phyloP scores from a whole-genome alignment of 2,797 vertebrate species.

The Myripristis murdjan region DNA sequence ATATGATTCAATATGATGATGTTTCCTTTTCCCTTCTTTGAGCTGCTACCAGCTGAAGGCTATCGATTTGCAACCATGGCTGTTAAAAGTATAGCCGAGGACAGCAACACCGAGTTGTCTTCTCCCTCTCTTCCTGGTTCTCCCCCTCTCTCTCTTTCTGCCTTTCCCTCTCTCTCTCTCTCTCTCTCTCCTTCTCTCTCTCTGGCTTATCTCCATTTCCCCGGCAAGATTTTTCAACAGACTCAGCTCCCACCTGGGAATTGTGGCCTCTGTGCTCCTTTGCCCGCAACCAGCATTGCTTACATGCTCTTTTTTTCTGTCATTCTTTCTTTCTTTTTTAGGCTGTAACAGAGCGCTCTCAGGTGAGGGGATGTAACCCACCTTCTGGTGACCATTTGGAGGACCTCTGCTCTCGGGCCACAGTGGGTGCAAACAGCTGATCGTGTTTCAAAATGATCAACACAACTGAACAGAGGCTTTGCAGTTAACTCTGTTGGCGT shows the following conservation, averaged over 20 bases:
- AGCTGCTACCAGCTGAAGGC: not conserved
- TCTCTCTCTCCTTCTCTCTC: too few species aligned
- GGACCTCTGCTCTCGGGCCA: too few species aligned
- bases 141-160: not conserved
- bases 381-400: too few species aligned
- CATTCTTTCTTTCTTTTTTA: too few species aligned
- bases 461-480: too few species aligned
- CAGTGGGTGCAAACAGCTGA: too few species aligned
- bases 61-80: not conserved
- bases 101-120: not conserved
- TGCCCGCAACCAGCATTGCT: conserved; percentile 27
- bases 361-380: too few species aligned
- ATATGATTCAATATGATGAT: not conserved
- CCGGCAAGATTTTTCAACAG: conserved; percentile 3
- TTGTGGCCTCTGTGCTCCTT: conserved; percentile 24
- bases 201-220: conserved; percentile 5
- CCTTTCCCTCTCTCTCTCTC: not conserved
- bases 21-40: not conserved
- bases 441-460: too few species aligned
- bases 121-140: not conserved
- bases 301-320: conserved; percentile 11
- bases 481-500: too few species aligned
- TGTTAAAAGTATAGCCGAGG: not conserved
- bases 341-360: too few species aligned
- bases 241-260: conserved; percentile 42